A percentile compares a stretch with the other conserved stretches of the same genome.
These are phyloP conservation scores for Drosophila ezoana DNA, from an alignment of 2,888 invertebrate species.

Conservation along the genomic window DNA sequence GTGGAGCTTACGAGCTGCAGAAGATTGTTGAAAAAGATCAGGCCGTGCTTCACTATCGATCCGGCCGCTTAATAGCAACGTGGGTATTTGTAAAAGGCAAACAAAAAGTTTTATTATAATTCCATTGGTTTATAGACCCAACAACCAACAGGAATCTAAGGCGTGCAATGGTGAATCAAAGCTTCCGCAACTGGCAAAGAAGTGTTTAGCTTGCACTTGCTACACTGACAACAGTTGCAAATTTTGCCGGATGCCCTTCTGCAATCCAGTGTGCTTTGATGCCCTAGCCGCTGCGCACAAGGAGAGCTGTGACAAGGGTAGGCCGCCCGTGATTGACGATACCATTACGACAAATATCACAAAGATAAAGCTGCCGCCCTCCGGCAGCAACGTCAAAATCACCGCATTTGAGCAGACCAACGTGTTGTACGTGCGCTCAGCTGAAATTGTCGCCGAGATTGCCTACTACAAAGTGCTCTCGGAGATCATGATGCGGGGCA, in stretches of 20 bases:
- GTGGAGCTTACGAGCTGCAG: conserved; percentile 40
- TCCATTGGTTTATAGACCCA: conserved; percentile 7
- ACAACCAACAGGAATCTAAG: background rate
- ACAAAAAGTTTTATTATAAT: background rate
- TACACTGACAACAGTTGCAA: conserved; percentile 51
- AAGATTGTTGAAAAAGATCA: conserved; percentile 22
- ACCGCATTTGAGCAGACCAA: conserved; percentile 81
- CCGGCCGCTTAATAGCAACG: conserved; percentile 69
- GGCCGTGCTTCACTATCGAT: conserved; percentile 58
- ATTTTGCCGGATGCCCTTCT: conserved; percentile 68
- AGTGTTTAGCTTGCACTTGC: conserved; percentile 40
- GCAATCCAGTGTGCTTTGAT: conserved; percentile 76
- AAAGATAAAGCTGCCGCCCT: conserved; percentile 56
- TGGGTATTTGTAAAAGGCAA: conserved; percentile 36
- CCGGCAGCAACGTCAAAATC: conserved; percentile 71
- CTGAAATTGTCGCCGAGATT: conserved; percentile 58
- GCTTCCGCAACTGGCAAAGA: conserved; percentile 3
- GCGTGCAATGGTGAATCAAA: background rate
- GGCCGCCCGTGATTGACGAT: conserved; percentile 9
- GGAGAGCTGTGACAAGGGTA: conserved; percentile 28
- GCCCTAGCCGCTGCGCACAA: conserved; percentile 44
- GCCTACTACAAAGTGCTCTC: conserved; percentile 70
- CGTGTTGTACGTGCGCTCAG: conserved; percentile 81
- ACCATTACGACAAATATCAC: conserved; percentile 1
- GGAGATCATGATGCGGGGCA: conserved; percentile 56